Evolutionary conservation across 2,888 invertebrate species (phyloP).

Genomic region (Melolontha melolontha): DNA sequence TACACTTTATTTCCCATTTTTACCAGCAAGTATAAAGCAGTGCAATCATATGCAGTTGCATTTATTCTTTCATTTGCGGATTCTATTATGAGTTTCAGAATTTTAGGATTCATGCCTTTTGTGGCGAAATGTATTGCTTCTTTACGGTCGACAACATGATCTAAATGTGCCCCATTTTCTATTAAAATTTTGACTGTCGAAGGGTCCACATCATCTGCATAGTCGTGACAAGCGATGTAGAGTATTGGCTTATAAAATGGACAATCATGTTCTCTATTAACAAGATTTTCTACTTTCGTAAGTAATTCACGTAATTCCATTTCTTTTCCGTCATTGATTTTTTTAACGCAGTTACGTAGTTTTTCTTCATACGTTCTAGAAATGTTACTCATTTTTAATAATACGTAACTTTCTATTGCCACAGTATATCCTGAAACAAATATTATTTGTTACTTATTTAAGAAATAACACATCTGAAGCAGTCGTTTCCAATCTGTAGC

Average conservation of each 20-base stretch:
- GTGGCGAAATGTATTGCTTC: constrained; percentile 77
- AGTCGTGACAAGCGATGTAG: constrained; percentile 68
- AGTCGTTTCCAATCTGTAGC: too few species aligned
- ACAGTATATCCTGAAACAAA: constrained; percentile 7
- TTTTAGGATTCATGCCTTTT: constrained; percentile 65
- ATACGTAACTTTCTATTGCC: background rate
- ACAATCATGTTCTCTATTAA: constrained; percentile 64
- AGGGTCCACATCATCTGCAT: constrained; percentile 69
- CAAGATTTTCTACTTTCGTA: background rate
- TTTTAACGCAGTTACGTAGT: constrained; percentile 6
- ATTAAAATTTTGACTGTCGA: constrained; percentile 72
- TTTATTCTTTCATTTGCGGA: constrained; percentile 55
- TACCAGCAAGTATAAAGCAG: constrained; percentile 60
- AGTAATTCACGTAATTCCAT: background rate
- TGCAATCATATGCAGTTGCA: constrained; percentile 53
- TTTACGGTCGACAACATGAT: constrained; percentile 65
- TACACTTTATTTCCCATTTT: constrained; percentile 54
- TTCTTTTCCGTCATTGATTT: background rate
- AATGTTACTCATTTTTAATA: background rate
- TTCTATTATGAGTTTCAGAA: constrained; percentile 66
- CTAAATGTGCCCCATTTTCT: constrained; percentile 71
- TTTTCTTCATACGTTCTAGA: background rate
- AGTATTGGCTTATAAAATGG: constrained; percentile 68
- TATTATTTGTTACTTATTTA: background rate
- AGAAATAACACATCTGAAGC: too few species aligned